These are phyloP conservation scores for Ornithorhynchus anatinus DNA, from an alignment of 2,113 vertebrate species.

Conservation along the genomic window DNA sequence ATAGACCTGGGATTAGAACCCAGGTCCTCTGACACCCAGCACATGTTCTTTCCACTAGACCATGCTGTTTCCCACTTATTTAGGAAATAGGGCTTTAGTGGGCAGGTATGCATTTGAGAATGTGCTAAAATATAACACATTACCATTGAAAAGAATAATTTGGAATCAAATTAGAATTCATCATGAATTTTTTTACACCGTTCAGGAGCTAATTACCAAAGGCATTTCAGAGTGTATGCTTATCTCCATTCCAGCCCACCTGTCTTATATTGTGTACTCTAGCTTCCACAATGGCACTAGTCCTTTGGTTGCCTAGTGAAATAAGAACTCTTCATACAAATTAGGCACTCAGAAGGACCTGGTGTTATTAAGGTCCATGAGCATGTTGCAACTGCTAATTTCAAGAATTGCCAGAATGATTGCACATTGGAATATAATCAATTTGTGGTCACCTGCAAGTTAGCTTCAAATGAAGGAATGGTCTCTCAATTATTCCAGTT, in stretches of 20 bases:
- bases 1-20: too few relatives aligned
- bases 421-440: background rate
- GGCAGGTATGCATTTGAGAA: conserved; percentile 25
- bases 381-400: conserved; percentile 25
- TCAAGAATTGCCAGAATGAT: background rate
- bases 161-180: conserved; percentile 62
- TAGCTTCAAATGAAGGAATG: background rate
- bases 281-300: background rate
- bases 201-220: conserved; percentile 40
- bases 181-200: conserved; percentile 46
- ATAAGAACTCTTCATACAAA: conserved; percentile 33
- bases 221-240: conserved; percentile 6
- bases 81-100: conserved; percentile 30
- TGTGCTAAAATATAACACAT: conserved; percentile 41
- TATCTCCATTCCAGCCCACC: conserved; percentile 43
- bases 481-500: too few relatives aligned
- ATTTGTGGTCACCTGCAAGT: background rate
- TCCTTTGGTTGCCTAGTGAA: conserved; percentile 13
- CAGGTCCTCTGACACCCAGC: too few relatives aligned
- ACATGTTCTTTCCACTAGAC: too few relatives aligned
- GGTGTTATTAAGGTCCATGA: conserved; percentile 22
- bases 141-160: conserved; percentile 43
- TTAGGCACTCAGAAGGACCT: background rate
- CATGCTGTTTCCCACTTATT: conserved; percentile 14
- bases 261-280: conserved; percentile 35